These are phyloP conservation scores for Acipenser oxyrinchus DNA, from an alignment of 2,797 vertebrate genomes.

Conservation along the genomic window DNA sequence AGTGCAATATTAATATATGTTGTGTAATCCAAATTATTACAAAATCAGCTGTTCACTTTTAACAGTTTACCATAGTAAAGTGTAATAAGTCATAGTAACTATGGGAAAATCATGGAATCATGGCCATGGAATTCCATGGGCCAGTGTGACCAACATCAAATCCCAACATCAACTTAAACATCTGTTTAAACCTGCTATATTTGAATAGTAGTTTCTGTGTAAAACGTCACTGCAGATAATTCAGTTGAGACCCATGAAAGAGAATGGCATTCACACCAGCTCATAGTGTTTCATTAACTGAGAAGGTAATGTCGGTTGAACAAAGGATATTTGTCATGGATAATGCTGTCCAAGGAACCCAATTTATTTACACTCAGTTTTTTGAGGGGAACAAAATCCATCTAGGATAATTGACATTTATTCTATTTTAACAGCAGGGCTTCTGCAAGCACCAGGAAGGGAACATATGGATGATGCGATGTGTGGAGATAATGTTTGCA, in stretches of 20 bases:
- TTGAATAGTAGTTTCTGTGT: too few relatives aligned
- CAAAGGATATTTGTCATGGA: neutral
- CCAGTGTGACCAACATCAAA: too few relatives aligned
- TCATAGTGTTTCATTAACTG: constrained; percentile 5
- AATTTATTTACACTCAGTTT: neutral
- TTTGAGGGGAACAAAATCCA: constrained; percentile 51
- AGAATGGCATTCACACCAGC: constrained; percentile 5
- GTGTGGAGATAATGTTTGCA: constrained; percentile 69
- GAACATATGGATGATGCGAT: constrained; percentile 73
- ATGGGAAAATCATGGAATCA: too few relatives aligned
- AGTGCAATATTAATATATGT: too few relatives aligned
- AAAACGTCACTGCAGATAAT: too few relatives aligned
- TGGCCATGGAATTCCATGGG: too few relatives aligned
- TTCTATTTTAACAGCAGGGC: constrained; percentile 81
- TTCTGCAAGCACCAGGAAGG: constrained; percentile 68
- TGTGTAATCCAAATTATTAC: too few relatives aligned
- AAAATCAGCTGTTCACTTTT: too few relatives aligned
- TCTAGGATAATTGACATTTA: constrained; percentile 86
- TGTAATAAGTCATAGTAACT: too few relatives aligned
- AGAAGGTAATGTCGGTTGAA: neutral
- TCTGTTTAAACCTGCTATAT: neutral
- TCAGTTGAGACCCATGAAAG: neutral
- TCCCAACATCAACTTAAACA: neutral
- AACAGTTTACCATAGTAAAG: too few relatives aligned
- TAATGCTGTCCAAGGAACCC: constrained; percentile 11